Conservation (phyloP, 2,888 invertebrate genomes). For the Pterostichus madidus region DNA sequence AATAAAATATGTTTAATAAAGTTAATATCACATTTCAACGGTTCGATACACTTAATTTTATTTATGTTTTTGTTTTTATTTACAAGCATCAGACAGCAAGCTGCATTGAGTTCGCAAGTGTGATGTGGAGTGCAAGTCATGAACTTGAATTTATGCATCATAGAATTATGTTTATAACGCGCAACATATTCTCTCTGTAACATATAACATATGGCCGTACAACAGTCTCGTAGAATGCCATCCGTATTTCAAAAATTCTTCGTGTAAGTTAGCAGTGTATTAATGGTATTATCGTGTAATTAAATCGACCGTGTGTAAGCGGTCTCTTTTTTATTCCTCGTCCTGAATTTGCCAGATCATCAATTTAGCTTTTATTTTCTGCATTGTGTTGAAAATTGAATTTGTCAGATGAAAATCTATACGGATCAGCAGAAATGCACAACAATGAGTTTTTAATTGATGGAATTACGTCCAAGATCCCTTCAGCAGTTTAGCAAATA, state of each 20-base stretch:
- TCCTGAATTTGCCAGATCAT: slow-evolving; percentile 17
- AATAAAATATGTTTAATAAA: slow-evolving; percentile 22
- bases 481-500: too few species aligned
- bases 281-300: slow-evolving; percentile 29
- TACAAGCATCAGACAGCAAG: background rate
- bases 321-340: background rate
- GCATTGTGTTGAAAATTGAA: slow-evolving; percentile 42
- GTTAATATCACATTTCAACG: background rate
- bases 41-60: slow-evolving; percentile 11
- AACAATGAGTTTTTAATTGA: slow-evolving; percentile 43
- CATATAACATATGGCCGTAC: background rate
- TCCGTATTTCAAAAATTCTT: background rate
- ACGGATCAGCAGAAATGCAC: slow-evolving; percentile 28
- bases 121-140: background rate
- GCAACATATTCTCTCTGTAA: background rate
- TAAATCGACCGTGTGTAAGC: slow-evolving; percentile 23
- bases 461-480: slow-evolving; percentile 2
- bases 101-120: background rate
- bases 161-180: background rate
- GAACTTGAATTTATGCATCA: slow-evolving; percentile 3
- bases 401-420: slow-evolving; percentile 37
- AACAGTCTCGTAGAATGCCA: background rate
- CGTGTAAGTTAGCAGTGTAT: background rate
- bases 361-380: slow-evolving; percentile 23
- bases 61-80: slow-evolving; percentile 4